Evolutionary conservation across 2,797 vertebrate genomes (phyloP), one percentile per base, ranked within the genome.

Genomic region (Platyrinchus mystaceus): DNA sequence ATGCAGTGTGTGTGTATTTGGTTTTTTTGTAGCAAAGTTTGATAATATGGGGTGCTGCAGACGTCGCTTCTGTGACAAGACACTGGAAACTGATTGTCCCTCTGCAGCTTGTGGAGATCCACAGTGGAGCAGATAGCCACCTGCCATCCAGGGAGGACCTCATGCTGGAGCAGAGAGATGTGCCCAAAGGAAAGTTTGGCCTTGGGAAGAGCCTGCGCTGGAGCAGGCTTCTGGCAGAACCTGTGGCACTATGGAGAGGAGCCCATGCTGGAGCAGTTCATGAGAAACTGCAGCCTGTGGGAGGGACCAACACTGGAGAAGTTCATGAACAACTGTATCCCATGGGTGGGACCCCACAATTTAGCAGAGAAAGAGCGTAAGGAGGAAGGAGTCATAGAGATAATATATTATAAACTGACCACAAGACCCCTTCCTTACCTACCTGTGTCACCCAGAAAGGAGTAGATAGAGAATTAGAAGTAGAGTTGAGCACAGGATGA

Each of bases 111-210:
- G 6, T 19, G n/a, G 43, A 44, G 7, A 50, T 46, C 44, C 10
- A 6, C 32, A 16, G 18, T 27, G 18, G 44, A 59, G 14, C 23
- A 0, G 0, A 56, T 1, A 69, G 36, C 6, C 50, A 30, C 18
- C 28, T 52, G 21, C 24, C 52, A 21, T 12, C 50, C 66, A 41
- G 13, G 39, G 39, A 47, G 39, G 44, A 59, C 7, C 26, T 36
- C 39, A 77, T 16, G 6, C 8, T 46, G 52, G 10, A 36, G 30
- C 7, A 52, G 18, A 66, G 28, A 14, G 14, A 20, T 66, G 18
- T 8, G 44, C 8, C 14, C 26, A 78, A 78, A 59, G 17, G 10
- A 32, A 44, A 30, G 12, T 24, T 36, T 0, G 0, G 21, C 22
- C 73, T 20, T 36, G 14, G 58, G 52, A 77, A 71, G 46, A 34